A percentile compares a stretch with the other conserved stretches of the same genome.
Conservation (phyloP, 1,140 invertebrate genomes). For the Drosophila orosa region DNA sequence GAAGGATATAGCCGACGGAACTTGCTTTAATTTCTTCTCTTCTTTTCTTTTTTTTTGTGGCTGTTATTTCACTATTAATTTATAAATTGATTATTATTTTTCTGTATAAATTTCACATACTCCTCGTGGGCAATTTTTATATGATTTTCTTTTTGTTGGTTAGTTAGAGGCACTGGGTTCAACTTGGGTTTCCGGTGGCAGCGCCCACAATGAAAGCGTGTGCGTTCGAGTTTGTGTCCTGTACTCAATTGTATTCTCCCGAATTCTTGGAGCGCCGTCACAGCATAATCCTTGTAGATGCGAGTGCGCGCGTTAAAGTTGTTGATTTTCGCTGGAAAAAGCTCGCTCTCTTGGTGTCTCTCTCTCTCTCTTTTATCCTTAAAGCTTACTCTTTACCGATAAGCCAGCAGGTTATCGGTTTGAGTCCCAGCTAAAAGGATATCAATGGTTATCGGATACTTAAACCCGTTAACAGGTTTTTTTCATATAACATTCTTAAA, state of each 20-base stretch:
- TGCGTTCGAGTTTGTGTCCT: slow-evolving; percentile 71
- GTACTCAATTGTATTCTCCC: slow-evolving; percentile 75
- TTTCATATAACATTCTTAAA: too few relatives aligned
- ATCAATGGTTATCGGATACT: neutral
- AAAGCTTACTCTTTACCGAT: neutral
- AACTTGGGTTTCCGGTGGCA: slow-evolving; percentile 49
- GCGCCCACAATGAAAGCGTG: slow-evolving; percentile 46
- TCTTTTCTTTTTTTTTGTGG: neutral
- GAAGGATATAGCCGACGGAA: slow-evolving; percentile 9
- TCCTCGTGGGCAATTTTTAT: slow-evolving; percentile 25
- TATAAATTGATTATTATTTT: neutral
- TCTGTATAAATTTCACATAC: slow-evolving; percentile 49
- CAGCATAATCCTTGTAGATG: slow-evolving; percentile 16
- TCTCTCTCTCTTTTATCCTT: neutral
- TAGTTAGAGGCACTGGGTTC: slow-evolving; percentile 49
- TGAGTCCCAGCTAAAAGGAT: neutral
- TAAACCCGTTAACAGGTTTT: neutral
- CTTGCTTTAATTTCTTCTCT: neutral
- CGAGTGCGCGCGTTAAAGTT: slow-evolving; percentile 21
- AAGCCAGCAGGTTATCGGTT: neutral
- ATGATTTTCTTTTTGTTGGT: slow-evolving; percentile 39
- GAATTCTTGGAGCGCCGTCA: slow-evolving; percentile 17
- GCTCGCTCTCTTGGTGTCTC: slow-evolving; percentile 5
- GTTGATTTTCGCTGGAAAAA: slow-evolving; percentile 22
- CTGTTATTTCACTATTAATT: slow-evolving; percentile 8